phyloP scores from a whole-genome alignment of 1,140 invertebrate genomes.

The Brevipalpus yothersi region DNA sequence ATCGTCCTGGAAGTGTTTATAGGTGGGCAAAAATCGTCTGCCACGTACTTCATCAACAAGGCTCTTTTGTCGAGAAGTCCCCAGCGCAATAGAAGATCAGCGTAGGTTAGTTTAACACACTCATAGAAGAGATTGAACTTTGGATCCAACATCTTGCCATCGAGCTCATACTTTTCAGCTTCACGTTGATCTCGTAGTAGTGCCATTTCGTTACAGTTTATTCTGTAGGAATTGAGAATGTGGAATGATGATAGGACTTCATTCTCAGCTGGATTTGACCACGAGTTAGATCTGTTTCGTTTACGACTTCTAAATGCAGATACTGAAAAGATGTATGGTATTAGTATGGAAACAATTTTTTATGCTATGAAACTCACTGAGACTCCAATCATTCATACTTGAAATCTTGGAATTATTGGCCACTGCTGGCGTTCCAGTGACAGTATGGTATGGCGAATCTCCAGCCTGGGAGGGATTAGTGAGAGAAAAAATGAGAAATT shows the following conservation, averaged over 20 bases:
- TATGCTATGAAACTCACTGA: background rate
- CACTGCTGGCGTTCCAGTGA: background rate
- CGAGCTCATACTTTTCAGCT: slow-evolving; percentile 16
- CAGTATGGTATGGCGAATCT: background rate
- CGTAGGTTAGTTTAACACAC: slow-evolving; percentile 30
- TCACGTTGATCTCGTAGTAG: slow-evolving; percentile 10
- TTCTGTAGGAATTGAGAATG: background rate
- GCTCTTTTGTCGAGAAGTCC: slow-evolving; percentile 53
- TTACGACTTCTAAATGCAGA: slow-evolving; percentile 27
- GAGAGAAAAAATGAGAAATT: no score
- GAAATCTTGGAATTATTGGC: background rate
- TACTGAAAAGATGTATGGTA: background rate
- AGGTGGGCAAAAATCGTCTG: slow-evolving; percentile 24
- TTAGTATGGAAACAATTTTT: background rate
- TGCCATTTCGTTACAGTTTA: background rate
- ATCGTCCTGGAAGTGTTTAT: slow-evolving; percentile 5
- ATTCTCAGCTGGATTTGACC: slow-evolving; percentile 58
- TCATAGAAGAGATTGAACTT: background rate
- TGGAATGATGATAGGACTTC: background rate
- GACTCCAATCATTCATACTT: background rate
- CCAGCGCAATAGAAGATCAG: slow-evolving; percentile 62
- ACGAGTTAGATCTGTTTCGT: slow-evolving; percentile 56
- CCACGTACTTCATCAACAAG: slow-evolving; percentile 52
- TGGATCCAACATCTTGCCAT: slow-evolving; percentile 26
- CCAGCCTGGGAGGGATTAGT: background rate